Conservation (phyloP, 2,888 invertebrate species). For the Cantharis flavilabris region DNA sequence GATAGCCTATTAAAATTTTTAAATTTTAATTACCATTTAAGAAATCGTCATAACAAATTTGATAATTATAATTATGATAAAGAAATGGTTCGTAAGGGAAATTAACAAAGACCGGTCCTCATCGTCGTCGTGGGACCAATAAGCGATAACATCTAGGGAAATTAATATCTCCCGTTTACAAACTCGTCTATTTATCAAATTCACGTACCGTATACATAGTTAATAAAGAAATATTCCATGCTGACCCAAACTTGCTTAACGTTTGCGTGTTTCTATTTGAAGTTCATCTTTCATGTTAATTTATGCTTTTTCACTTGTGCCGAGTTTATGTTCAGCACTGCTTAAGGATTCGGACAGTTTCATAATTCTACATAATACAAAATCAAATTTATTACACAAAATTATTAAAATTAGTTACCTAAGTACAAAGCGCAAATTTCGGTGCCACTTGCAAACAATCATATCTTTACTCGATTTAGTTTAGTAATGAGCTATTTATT, state of each 20-base stretch:
- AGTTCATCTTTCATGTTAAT: slow-evolving; percentile 18
- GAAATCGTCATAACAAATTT: not conserved
- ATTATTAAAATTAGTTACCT: not conserved
- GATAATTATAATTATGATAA: slow-evolving; percentile 36
- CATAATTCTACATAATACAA: not conserved
- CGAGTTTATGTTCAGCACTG: not conserved
- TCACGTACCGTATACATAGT: slow-evolving; percentile 22
- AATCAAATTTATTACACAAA: not conserved
- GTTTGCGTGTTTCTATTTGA: slow-evolving; percentile 12
- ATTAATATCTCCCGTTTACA: slow-evolving; percentile 33
- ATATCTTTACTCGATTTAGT: not conserved
- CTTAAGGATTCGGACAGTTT: not conserved
- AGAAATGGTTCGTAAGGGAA: slow-evolving; percentile 43
- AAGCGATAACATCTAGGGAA: slow-evolving; percentile 35
- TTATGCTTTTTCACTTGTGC: slow-evolving; percentile 15
- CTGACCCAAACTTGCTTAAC: slow-evolving; percentile 16
- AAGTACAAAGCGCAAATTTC: not conserved
- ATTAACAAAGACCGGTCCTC: slow-evolving; percentile 40
- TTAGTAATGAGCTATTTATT: not conserved
- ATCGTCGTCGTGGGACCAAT: slow-evolving; percentile 36
- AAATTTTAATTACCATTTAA: not conserved
- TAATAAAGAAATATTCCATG: slow-evolving; percentile 29
- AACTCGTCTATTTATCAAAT: slow-evolving; percentile 31
- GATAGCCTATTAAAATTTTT: not conserved
- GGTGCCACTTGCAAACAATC: not conserved